Conservation (phyloP, 1,140 invertebrate species). For the Euwallacea fornicatus region DNA sequence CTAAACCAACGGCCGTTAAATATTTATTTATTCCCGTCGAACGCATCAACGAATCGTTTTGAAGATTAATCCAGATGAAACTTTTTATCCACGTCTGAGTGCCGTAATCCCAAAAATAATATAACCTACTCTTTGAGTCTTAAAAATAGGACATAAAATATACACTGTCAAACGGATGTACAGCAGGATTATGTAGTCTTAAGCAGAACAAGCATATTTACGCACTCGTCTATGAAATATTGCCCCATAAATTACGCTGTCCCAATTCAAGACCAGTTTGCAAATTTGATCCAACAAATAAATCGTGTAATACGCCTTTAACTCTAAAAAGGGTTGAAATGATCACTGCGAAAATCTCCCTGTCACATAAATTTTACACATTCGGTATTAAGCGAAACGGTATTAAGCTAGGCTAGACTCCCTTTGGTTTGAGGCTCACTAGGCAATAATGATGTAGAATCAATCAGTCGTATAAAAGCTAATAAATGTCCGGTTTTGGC, state of each 20-base stretch:
- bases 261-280: slow-evolving; percentile 27
- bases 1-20: no score
- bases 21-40: no score
- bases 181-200: slow-evolving; percentile 44
- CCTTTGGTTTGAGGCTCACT: background rate
- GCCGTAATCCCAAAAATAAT: background rate
- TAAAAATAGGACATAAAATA: slow-evolving; percentile 5
- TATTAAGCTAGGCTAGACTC: background rate
- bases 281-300: slow-evolving; percentile 29
- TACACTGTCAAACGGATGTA: slow-evolving; percentile 39
- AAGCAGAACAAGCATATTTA: slow-evolving; percentile 40
- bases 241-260: slow-evolving; percentile 40
- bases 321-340: slow-evolving; percentile 7
- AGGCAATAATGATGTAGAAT: no score
- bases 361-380: slow-evolving; percentile 4
- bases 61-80: no score
- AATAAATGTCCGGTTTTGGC: no score
- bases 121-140: background rate
- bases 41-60: no score
- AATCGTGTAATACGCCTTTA: background rate
- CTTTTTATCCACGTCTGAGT: no score
- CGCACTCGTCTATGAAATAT: slow-evolving; percentile 42
- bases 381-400: background rate
- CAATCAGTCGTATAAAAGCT: no score
- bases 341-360: background rate